Percentiles rank a stretch among this genome's conserved stretches.
Evolutionary conservation across 2,797 vertebrate species (phyloP).

Genomic region (Coendou prehensilis): DNA sequence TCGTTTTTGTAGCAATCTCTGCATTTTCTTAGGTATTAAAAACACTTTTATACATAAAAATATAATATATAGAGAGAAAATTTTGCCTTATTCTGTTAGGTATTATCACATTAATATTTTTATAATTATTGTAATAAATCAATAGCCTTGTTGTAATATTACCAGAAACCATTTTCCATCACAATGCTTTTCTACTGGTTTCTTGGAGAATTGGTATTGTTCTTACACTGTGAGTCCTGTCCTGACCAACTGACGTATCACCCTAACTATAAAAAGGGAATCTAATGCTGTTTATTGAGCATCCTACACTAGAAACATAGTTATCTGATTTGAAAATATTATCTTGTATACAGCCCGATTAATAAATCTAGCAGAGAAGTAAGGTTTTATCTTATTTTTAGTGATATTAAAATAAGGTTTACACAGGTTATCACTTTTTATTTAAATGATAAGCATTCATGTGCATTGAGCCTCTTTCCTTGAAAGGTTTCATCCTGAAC

Average conservation of each 20-base stretch:
- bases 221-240: not conserved
- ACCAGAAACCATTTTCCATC: not conserved
- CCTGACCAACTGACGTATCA: not conserved
- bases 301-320: not conserved
- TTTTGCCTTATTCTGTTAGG: not conserved
- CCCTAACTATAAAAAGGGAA: not conserved
- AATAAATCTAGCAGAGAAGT: not conserved
- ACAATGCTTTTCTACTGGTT: not conserved
- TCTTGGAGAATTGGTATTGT: not conserved
- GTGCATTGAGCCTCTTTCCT: not conserved
- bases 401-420: not conserved
- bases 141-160: not conserved
- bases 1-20: not conserved
- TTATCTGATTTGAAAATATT: not conserved
- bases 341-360: not conserved
- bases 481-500: not conserved
- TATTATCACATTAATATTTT: not conserved
- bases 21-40: not conserved
- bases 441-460: not conserved
- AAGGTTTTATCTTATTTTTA: not conserved
- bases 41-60: not conserved
- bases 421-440: not conserved
- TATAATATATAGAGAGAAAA: not conserved
- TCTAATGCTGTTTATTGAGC: not conserved
- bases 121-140: not conserved